Evolutionary conservation across 2,797 vertebrate genomes (phyloP).

Genomic region (Poeciliopsis turneri): DNA sequence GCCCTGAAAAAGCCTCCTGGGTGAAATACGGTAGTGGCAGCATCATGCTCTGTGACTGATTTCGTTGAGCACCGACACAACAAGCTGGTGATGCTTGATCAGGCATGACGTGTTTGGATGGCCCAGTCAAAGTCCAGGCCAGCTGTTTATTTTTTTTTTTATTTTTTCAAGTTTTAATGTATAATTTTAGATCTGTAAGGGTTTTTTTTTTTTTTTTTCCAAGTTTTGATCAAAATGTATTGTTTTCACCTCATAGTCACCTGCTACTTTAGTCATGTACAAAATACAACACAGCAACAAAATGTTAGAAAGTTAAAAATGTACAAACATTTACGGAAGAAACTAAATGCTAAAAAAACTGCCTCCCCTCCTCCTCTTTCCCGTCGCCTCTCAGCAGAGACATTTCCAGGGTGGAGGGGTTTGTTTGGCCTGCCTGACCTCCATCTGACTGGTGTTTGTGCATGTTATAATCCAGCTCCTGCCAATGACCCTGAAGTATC

Average conservation of each 20-base stretch:
- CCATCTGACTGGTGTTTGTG: not conserved
- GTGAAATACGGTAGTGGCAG: not conserved
- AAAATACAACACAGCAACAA: not conserved
- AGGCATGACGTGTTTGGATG: not conserved
- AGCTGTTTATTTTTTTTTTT: not conserved
- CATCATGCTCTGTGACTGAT: not conserved
- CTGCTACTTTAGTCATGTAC: not conserved
- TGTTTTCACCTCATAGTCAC: not conserved
- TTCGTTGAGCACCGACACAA: not conserved
- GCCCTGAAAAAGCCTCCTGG: not conserved
- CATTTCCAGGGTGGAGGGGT: too few species aligned
- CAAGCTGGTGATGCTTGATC: not conserved
- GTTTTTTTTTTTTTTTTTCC: too few species aligned
- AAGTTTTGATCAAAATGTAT: not conserved
- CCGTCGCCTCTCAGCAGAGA: not conserved
- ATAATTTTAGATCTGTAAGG: too few species aligned
- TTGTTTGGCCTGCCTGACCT: constrained; percentile 7
- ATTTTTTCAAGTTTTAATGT: too few species aligned
- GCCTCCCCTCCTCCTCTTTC: not conserved
- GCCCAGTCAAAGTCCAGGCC: not conserved
- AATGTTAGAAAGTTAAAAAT: not conserved
- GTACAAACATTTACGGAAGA: not conserved
- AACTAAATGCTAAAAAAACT: not conserved
- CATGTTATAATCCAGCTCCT: not conserved
- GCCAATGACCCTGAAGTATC: constrained; percentile 4